A percentile compares a stretch with the other conserved stretches of the same genome.
These are phyloP conservation scores for Turritopsis dohrnii DNA, from an alignment of 30 jellyfish, hydroid and myxozoan species.

Conservation along the genomic window DNA sequence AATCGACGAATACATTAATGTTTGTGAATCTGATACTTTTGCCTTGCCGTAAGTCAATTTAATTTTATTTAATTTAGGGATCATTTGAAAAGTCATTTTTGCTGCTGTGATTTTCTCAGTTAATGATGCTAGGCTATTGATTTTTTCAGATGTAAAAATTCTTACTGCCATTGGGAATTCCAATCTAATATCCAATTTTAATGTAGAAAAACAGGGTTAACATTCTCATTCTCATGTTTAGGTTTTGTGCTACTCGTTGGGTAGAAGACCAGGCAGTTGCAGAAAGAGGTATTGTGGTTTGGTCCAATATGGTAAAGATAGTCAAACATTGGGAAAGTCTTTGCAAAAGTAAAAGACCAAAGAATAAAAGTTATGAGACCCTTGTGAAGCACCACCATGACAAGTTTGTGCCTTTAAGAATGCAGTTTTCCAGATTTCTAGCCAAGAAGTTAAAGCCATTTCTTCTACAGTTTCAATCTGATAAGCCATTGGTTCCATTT, in stretches of 20 bases:
- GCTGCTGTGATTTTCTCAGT: background rate
- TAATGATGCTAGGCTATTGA: background rate
- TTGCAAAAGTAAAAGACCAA: background rate
- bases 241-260: slow-evolving; percentile 15
- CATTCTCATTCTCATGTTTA: no score
- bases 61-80: background rate
- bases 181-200: no score
- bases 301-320: background rate
- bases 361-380: background rate
- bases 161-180: no score
- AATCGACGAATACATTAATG: no score
- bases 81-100: background rate
- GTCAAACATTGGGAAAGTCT: background rate
- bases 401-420: background rate
- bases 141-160: no score
- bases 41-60: background rate
- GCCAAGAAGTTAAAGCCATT: background rate
- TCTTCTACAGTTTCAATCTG: background rate
- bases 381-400: background rate
- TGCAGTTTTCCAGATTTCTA: background rate
- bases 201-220: no score
- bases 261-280: background rate
- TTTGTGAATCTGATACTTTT: no score
- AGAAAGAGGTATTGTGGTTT: slow-evolving; percentile 4
- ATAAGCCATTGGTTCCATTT: background rate